phyloP scores from a whole-genome alignment of 2,797 vertebrate species.

The Cossypha polioptera region DNA sequence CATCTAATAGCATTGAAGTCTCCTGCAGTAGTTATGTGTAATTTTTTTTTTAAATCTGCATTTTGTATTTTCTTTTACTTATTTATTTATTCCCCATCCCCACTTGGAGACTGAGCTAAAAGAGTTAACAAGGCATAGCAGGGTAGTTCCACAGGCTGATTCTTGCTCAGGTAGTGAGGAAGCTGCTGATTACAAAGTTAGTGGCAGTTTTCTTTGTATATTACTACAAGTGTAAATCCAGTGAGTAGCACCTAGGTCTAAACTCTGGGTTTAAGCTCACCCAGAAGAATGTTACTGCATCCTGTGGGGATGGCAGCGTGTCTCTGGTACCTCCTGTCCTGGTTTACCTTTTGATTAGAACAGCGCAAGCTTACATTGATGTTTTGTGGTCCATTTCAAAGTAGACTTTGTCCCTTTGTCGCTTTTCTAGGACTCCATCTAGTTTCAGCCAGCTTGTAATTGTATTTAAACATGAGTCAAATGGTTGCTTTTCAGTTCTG shows the following conservation, averaged over 20 bases:
- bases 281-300: not conserved
- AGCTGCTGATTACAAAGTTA: not conserved
- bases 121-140: not conserved
- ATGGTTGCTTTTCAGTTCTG: not conserved
- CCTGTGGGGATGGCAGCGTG: rapidly evolving
- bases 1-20: not conserved
- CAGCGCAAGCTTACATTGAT: not conserved
- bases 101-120: not conserved
- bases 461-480: not conserved
- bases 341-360: not conserved
- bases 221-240: not conserved
- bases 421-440: not conserved
- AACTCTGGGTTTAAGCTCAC: not conserved
- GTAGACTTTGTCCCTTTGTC: not conserved
- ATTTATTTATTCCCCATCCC: not conserved
- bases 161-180: not conserved
- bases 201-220: not conserved
- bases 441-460: not conserved
- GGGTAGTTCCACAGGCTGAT: not conserved
- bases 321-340: not conserved
- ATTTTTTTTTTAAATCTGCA: not conserved
- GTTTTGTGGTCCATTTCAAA: not conserved
- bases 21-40: not conserved
- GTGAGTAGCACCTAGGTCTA: not conserved
- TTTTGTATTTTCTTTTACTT: not conserved